Percentiles rank a stretch among this genome's conserved stretches.
Conservation (phyloP, 2,113 vertebrate genomes). For the Colistium nudipinnis region DNA sequence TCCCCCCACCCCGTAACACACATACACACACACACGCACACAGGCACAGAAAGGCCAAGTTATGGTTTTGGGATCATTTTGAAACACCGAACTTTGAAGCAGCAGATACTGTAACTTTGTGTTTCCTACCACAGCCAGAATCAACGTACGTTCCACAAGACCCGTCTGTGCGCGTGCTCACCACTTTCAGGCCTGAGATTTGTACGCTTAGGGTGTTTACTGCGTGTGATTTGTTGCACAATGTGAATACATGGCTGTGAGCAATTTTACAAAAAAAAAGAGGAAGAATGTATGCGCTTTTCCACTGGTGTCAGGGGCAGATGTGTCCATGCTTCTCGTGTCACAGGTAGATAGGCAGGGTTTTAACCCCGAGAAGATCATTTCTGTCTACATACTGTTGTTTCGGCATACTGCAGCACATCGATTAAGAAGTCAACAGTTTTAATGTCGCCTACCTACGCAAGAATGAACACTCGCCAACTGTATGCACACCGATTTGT, state of each 20-base stretch:
- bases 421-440: constrained; percentile 26
- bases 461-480: constrained; percentile 68
- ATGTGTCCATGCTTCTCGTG: constrained; percentile 58
- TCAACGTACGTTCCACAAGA: constrained; percentile 73
- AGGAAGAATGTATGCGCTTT: constrained; percentile 51
- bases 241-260: constrained; percentile 44
- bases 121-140: constrained; percentile 60
- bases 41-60: constrained; percentile 56
- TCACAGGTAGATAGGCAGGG: constrained; percentile 48
- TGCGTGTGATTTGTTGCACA: constrained; percentile 33
- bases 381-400: constrained; percentile 60
- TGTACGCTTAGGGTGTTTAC: constrained; percentile 46
- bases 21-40: constrained; percentile 37
- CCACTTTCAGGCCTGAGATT: constrained; percentile 52
- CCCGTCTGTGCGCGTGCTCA: constrained; percentile 40
- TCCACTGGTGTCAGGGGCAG: constrained; percentile 57
- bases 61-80: constrained; percentile 76
- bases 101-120: constrained; percentile 75
- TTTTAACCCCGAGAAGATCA: constrained; percentile 66
- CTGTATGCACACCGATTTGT: constrained; percentile 75
- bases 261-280: constrained; percentile 57
- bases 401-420: constrained; percentile 52
- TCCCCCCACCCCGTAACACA: constrained; percentile 10
- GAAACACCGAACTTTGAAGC: constrained; percentile 58
- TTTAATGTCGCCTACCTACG: constrained; percentile 52